These are phyloP conservation scores for Acanthoscelides obtectus DNA, from an alignment of 2,888 invertebrate genomes.

Conservation along the genomic window DNA sequence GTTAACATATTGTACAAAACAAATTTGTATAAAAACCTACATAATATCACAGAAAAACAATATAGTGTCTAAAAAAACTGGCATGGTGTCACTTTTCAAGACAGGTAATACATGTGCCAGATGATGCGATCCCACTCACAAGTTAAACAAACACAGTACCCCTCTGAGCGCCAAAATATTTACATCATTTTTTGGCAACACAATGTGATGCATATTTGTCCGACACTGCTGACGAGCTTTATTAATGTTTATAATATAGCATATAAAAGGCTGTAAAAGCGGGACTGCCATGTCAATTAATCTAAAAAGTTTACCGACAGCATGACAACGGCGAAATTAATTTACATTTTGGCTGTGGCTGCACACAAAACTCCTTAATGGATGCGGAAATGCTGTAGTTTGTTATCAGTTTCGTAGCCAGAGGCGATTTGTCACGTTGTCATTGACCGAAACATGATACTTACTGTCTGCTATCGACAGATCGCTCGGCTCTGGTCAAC, in stretches of 20 bases:
- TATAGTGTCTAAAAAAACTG: no score
- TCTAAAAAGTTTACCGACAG: background rate
- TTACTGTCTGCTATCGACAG: background rate
- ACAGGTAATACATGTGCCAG: no score
- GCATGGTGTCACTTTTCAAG: no score
- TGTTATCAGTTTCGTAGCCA: background rate
- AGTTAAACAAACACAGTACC: no score
- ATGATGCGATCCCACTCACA: no score
- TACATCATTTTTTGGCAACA: background rate
- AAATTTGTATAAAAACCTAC: no score
- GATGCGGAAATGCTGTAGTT: background rate
- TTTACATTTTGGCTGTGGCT: background rate
- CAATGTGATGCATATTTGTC: background rate
- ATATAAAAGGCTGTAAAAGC: background rate
- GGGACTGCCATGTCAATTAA: background rate
- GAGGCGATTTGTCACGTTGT: background rate
- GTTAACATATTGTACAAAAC: no score
- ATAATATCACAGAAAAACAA: no score
- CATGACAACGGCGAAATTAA: background rate
- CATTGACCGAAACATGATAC: background rate
- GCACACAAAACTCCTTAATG: background rate
- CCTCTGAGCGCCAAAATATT: background rate
- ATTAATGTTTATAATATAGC: background rate
- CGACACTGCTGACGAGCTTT: background rate
- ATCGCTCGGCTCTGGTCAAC: background rate